Evolutionary conservation across 2,888 invertebrate species (phyloP).

Genomic region (Lingula anatina): DNA sequence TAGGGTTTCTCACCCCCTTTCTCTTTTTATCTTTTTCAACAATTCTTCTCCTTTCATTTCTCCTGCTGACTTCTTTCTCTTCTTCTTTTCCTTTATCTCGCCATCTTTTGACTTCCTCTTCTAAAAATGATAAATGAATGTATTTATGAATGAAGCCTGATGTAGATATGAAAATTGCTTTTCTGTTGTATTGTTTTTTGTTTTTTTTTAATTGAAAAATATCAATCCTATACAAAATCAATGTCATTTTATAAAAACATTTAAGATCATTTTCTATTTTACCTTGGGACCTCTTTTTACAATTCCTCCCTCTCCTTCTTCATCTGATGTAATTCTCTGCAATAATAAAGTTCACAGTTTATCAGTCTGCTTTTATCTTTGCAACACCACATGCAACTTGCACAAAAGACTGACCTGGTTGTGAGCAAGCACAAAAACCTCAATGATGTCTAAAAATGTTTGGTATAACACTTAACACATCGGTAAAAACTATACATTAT

Average conservation of each 20-base stretch:
- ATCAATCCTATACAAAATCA: too few species aligned
- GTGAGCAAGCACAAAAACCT: neutral
- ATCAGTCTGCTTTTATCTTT: neutral
- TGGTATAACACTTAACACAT: too few species aligned
- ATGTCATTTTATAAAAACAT: neutral
- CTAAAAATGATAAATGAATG: conserved; percentile 12
- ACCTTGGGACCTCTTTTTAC: conserved; percentile 16
- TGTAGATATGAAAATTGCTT: neutral
- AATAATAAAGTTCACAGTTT: conserved; percentile 6
- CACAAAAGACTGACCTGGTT: neutral
- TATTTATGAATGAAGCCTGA: too few species aligned
- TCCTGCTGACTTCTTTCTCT: conserved; percentile 14
- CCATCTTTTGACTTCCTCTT: conserved; percentile 31
- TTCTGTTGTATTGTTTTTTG: neutral
- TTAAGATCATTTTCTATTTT: neutral
- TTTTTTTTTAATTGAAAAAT: too few species aligned
- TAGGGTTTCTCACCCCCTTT: too few species aligned
- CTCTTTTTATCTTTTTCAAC: neutral
- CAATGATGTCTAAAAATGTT: neutral
- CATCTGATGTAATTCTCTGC: conserved; percentile 31
- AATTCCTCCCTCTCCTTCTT: conserved; percentile 24
- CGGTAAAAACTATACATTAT: too few species aligned
- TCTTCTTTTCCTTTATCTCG: conserved; percentile 24
- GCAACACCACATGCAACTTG: neutral
- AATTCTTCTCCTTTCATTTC: conserved; percentile 11